Conservation (phyloP, 2,113 vertebrate genomes). For the Austrofundulus limnaeus region DNA sequence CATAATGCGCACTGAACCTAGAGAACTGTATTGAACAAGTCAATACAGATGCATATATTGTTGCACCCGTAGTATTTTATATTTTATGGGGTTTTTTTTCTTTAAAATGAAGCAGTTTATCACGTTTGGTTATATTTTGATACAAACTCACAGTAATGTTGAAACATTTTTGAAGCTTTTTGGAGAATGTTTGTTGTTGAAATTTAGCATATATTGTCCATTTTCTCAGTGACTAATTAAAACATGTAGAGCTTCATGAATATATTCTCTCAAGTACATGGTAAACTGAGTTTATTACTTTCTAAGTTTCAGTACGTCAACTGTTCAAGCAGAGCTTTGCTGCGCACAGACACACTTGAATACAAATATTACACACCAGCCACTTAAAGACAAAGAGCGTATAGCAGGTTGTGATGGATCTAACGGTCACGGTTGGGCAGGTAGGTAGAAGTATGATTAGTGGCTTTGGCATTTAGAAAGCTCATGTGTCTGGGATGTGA, state of each 20-base stretch:
- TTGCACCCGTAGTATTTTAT: too few species aligned
- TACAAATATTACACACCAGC: not conserved
- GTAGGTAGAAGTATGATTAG: constrained; percentile 67
- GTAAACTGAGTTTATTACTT: not conserved
- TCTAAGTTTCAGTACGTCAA: not conserved
- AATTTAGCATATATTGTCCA: not conserved
- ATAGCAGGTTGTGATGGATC: constrained; percentile 53
- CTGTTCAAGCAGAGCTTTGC: not conserved
- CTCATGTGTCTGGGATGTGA: constrained; percentile 63
- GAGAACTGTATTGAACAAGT: too few species aligned
- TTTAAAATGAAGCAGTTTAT: too few species aligned
- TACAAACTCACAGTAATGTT: too few species aligned
- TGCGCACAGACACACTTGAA: constrained; percentile 9
- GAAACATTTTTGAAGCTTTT: too few species aligned
- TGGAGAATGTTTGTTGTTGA: not conserved
- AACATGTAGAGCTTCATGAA: not conserved
- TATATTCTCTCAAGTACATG: not conserved
- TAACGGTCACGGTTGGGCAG: constrained; percentile 44
- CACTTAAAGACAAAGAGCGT: constrained; percentile 41
- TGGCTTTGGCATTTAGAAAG: constrained; percentile 68
- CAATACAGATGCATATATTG: too few species aligned
- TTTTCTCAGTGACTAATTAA: not conserved
- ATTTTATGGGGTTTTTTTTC: too few species aligned
- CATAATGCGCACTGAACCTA: too few species aligned
- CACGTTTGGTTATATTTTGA: too few species aligned